Evolutionary conservation across 2,888 invertebrate species (phyloP), one percentile per base, ranked within the genome.

Genomic region (Nemotelus nigrinus): DNA sequence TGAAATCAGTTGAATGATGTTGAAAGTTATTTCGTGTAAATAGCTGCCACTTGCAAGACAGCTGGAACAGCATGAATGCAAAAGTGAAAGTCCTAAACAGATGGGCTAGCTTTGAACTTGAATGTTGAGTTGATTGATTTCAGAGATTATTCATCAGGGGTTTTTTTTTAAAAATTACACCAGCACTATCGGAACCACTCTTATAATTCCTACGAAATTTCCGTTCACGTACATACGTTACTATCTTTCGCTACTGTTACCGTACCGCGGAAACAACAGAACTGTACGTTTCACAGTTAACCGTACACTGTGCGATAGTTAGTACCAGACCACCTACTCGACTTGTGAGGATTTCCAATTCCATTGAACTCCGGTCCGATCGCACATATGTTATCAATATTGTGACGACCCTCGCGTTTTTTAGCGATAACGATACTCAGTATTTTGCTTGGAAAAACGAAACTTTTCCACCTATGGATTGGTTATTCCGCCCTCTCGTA

Each of bases 381-480:
- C 8, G 45, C 45, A 25, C 25, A 39, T n/a, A 5, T 72, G 58
- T 72, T 74, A 74, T 74, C 74, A 74, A n/a, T 70, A 70, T 50
- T 50, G 45, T 70, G 53, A 70, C 70, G 70, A 70, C 70, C 70
- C 70, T 70, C 53, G 50, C 39, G 25, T 67, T 7, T n/a, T 70
- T 55, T 41, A 25, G 70, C 55, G 70, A 70, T 70, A 70, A 70
- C 70, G 67, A 10, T 25, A 39, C 63, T 25, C 25, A 6, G 39
- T 67, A 48, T 48, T 39, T 53, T 70, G 70, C 25, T 63, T 60
- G 74, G 74, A 60, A 74, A 74, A 60, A 74, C 74, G 63, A 63
- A 74, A 70, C 55, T 74, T 74, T 74, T 74, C 74, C 74, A 74
- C 60, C 74, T 60, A 74, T 60, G 63, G 48, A 74, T 60, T 60